Base-by-base conservation (phyloP, 2,113 vertebrate species). In the Montifringilla adamsi region DNA sequence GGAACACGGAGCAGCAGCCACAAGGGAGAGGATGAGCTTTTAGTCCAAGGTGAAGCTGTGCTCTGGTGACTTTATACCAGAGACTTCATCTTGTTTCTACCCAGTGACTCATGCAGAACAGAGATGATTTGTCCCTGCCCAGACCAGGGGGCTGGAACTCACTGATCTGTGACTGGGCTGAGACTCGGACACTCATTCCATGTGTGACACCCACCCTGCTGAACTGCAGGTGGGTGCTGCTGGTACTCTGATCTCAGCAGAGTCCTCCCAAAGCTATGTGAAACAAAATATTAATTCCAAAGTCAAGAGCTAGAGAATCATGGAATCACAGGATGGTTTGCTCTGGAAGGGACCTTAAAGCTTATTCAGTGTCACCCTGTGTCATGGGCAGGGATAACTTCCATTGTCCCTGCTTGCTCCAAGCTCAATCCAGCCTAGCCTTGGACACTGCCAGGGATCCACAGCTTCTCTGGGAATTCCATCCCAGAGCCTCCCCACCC, bases 341-440 rank as follows among this genome's bases (percentile, higher is more conserved):
- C 7, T 50, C 14, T 28, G 28, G 22, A 74, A 59, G 14, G 7
- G n/a, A 35, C 15, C 17, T 19, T 14, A 27, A 23, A 69, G 62
- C 2, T 30, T 44, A n/a, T n/a, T 27, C 31, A 19, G n/a, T 6
- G 1, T 20, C 33, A 37, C 4, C 5, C 20, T 9, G 24, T 63
- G 41, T 11, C 28, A 39, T 21, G 22, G 13, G 33, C 7, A 15
- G 39, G 2, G n/a, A 11, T n/a, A 62, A 0, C 21, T 43, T 7
- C 9, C 21, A 31, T 5, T 13, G 23, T 1, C 35, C 31, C 63
- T 69, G 47, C 24, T 0, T 53, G 28, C 9, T 75, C 62, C 30
- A 67, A 53, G 46, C 7, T 23, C 10, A 0, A 0, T 41, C 24
- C 69, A 68, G 0, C 35, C 26, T 14, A 31, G 17, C 35, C 15